Evolutionary conservation across 2,888 invertebrate genomes (phyloP).

Genomic region (Drosophila rellima): DNA sequence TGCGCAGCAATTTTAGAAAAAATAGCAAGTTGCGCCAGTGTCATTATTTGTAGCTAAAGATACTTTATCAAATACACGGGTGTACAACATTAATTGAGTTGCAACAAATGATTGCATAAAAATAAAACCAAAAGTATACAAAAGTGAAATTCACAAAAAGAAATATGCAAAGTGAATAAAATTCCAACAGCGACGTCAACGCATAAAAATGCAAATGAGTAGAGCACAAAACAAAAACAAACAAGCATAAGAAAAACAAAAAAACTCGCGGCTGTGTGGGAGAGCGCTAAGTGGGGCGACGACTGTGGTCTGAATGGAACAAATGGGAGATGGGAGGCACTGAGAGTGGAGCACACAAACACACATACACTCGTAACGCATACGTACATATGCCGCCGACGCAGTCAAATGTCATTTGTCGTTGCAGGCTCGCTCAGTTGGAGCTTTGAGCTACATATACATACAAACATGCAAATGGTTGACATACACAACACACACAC

Average conservation of each 20-base stretch:
- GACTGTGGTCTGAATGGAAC: slow-evolving; percentile 48
- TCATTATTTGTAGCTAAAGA: slow-evolving; percentile 1
- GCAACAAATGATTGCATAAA: slow-evolving; percentile 37
- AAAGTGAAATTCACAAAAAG: slow-evolving; percentile 41
- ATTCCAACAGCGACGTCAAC: slow-evolving; percentile 46
- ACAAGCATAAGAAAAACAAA: slow-evolving; percentile 13
- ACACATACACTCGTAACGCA: slow-evolving; percentile 14
- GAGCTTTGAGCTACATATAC: slow-evolving; percentile 51
- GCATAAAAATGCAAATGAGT: slow-evolving; percentile 71
- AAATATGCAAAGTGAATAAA: slow-evolving; percentile 53
- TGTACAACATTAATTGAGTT: slow-evolving; percentile 41
- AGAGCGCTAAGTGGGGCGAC: slow-evolving; percentile 57
- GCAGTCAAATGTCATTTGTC: slow-evolving; percentile 59
- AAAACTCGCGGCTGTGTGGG: slow-evolving; percentile 40
- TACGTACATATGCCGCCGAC: slow-evolving; percentile 26
- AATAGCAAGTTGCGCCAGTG: slow-evolving; percentile 2
- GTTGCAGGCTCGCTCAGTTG: slow-evolving; percentile 52
- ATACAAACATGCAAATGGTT: slow-evolving; percentile 10
- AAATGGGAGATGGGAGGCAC: slow-evolving; percentile 43
- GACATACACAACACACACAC: slow-evolving; percentile 10
- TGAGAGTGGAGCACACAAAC: slow-evolving; percentile 20
- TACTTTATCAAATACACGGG: slow-evolving; percentile 9
- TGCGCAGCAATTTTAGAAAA: background rate
- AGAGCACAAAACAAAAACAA: slow-evolving; percentile 22
- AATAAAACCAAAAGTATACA: slow-evolving; percentile 12